phyloP scores from a whole-genome alignment of 2,113 vertebrate genomes.

The Cinclus mexicanus region DNA sequence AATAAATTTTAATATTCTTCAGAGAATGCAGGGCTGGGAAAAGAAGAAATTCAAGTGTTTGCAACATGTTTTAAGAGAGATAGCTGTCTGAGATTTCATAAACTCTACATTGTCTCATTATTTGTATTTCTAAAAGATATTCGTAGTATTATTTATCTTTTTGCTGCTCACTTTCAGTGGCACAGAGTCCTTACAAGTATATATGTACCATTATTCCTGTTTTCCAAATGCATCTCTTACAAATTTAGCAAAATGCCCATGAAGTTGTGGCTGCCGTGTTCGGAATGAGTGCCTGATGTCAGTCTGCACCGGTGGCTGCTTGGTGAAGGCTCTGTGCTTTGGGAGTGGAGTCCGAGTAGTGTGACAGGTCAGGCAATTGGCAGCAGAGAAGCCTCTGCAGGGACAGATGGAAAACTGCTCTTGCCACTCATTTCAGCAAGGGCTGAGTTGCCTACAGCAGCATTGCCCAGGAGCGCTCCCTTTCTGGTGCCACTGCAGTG shows the following conservation, averaged over 20 bases:
- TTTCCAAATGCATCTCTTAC: background rate
- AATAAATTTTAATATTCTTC: slow-evolving; percentile 45
- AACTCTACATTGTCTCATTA: background rate
- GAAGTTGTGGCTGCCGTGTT: background rate
- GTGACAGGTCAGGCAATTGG: background rate
- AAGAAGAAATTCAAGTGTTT: slow-evolving; percentile 38
- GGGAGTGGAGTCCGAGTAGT: background rate
- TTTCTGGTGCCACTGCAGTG: background rate
- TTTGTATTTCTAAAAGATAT: background rate
- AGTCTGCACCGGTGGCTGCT: background rate
- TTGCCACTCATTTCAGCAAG: background rate
- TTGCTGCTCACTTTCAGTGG: background rate
- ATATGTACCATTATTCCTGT: background rate
- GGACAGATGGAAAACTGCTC: fast-evolving
- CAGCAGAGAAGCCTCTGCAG: background rate
- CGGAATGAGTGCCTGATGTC: fast-evolving
- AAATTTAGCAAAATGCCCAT: background rate
- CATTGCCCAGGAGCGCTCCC: background rate
- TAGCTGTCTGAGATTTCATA: background rate
- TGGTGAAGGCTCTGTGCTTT: background rate
- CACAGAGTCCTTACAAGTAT: background rate
- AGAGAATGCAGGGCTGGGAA: slow-evolving; percentile 20
- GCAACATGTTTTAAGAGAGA: slow-evolving; percentile 7
- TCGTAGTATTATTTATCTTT: background rate
- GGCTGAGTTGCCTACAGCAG: background rate